phyloP scores from a whole-genome alignment of 2,888 invertebrate species.

The Mesoligia furuncula region DNA sequence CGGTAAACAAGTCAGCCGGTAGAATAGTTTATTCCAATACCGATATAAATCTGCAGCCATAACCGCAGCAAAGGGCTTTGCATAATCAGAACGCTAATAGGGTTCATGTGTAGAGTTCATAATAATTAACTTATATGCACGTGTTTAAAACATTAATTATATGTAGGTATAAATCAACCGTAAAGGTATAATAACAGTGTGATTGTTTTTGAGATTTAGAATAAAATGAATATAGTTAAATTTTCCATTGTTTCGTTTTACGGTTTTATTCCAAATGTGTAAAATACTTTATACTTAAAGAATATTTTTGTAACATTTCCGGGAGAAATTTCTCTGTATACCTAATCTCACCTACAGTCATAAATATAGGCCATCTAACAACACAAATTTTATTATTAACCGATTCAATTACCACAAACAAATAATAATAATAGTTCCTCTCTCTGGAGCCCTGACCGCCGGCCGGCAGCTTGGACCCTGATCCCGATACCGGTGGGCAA shows the following conservation, averaged over 20 bases:
- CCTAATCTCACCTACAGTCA: background rate
- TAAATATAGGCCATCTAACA: background rate
- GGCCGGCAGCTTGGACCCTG: too few relatives aligned
- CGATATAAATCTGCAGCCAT: background rate
- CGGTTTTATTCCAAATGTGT: background rate
- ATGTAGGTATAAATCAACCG: background rate
- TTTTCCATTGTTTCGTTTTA: background rate
- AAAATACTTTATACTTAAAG: background rate
- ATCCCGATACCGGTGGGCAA: too few relatives aligned
- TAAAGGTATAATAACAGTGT: background rate
- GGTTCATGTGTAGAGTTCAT: background rate
- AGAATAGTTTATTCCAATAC: background rate
- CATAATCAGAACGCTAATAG: background rate
- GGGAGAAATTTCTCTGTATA: background rate
- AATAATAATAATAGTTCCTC: too few relatives aligned
- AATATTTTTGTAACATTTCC: background rate
- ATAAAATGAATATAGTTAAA: background rate
- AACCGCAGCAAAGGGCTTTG: slow-evolving; percentile 8
- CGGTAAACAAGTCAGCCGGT: too few relatives aligned
- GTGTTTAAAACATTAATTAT: background rate
- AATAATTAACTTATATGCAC: background rate
- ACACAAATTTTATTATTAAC: background rate
- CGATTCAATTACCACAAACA: background rate
- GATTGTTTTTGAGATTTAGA: background rate
- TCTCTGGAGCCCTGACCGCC: too few relatives aligned